Percentiles rank a stretch among this genome's conserved stretches.
Conservation (phyloP, 2,888 invertebrate species). For the Tipula helvola region DNA sequence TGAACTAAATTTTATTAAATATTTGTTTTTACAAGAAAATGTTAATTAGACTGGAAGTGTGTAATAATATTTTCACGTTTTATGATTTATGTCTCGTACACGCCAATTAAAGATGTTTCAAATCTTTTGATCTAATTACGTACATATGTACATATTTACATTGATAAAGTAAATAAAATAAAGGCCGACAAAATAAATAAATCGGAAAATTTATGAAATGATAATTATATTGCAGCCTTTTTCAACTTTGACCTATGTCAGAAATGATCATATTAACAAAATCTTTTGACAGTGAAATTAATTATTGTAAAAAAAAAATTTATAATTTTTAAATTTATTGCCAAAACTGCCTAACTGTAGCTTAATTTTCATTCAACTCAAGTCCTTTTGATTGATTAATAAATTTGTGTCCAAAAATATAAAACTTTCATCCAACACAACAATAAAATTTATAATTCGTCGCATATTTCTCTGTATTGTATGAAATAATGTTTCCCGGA, state of each 20-base stretch:
- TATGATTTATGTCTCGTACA: background rate
- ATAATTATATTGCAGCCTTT: too few species aligned
- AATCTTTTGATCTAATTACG: background rate
- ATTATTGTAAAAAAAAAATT: background rate
- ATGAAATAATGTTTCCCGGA: background rate
- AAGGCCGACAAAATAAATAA: background rate
- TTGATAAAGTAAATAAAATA: background rate
- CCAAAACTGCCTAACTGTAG: background rate
- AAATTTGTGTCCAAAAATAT: background rate
- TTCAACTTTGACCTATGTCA: too few species aligned
- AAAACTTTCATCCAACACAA: too few species aligned
- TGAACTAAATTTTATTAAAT: background rate
- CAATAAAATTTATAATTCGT: too few species aligned
- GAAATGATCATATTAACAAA: background rate
- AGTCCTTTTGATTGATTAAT: background rate
- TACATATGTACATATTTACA: background rate
- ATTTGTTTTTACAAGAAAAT: background rate
- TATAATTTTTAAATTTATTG: too few species aligned
- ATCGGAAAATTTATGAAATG: background rate
- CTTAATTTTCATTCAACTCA: background rate
- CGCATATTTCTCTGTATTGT: too few species aligned
- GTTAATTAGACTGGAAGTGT: background rate
- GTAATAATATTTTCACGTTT: background rate
- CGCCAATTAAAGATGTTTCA: background rate
- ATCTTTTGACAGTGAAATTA: background rate